Conservation (phyloP, 2,888 invertebrate species). For the Epirrhoe tristata region DNA sequence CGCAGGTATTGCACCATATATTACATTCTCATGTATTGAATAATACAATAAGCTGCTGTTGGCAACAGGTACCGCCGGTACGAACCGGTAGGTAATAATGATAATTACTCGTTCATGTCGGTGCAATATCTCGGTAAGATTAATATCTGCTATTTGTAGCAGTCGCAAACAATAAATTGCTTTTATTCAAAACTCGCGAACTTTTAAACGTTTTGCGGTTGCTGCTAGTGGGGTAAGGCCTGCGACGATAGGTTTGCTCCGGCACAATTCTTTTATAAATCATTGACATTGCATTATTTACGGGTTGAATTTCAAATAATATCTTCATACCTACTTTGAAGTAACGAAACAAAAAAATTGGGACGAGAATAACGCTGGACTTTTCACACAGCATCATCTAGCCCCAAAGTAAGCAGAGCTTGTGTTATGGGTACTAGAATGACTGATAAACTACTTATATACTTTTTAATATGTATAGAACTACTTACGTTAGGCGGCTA, state of each 20-base stretch:
- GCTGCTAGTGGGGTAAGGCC: background rate
- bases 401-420: no score
- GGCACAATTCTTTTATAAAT: background rate
- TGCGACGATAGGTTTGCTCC: background rate
- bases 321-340: background rate
- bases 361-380: no score
- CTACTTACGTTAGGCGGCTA: no score
- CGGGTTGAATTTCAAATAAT: background rate
- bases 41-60: constrained; percentile 57
- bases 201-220: constrained; percentile 17
- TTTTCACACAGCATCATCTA: no score
- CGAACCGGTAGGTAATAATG: constrained; percentile 2
- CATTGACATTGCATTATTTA: background rate
- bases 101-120: constrained; percentile 13
- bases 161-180: constrained; percentile 14
- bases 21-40: constrained; percentile 63
- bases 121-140: constrained; percentile 12
- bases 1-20: constrained; percentile 56
- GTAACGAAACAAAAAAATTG: no score
- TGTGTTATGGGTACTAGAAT: no score
- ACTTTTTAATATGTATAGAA: no score
- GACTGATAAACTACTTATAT: no score
- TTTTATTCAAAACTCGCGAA: constrained; percentile 20
- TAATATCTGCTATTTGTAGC: constrained; percentile 14
- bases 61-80: constrained; percentile 66